Percentiles rank a stretch among this genome's conserved stretches.
Conservation (phyloP, 2,888 invertebrate genomes). For the Brachypterus glaber region DNA sequence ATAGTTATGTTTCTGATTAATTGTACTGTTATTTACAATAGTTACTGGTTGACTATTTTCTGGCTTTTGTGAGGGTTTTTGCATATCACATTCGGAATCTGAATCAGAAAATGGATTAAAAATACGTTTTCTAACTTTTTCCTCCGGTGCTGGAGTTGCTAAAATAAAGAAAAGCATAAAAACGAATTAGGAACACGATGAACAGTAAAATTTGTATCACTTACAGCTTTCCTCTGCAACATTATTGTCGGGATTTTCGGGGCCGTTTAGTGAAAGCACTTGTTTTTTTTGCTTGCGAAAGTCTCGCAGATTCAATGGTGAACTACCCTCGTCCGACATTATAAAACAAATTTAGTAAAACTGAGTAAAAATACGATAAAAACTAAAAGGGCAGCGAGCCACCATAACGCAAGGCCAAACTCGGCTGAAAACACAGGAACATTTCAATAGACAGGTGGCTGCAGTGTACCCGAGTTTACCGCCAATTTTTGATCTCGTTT, state of each 20-base stretch:
- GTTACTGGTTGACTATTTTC: constrained; percentile 4
- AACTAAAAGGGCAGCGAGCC: constrained; percentile 3
- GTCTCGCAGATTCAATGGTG: constrained; percentile 54
- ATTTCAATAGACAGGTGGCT: constrained; percentile 1
- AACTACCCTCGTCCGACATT: constrained; percentile 44
- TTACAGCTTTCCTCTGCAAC: constrained; percentile 28
- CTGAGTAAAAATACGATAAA: neutral
- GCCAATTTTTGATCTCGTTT: neutral
- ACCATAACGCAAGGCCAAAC: constrained; percentile 10
- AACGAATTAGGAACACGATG: no score
- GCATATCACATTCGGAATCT: constrained; percentile 38
- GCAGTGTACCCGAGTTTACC: neutral
- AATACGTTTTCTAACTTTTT: constrained; percentile 18
- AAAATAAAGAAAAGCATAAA: constrained; percentile 12
- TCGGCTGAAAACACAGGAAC: neutral
- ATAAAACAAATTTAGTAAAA: constrained; percentile 12
- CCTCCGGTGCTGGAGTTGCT: constrained; percentile 23
- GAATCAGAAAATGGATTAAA: constrained; percentile 25
- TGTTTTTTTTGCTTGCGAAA: constrained; percentile 61
- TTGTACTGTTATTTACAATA: constrained; percentile 16
- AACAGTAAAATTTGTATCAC: constrained; percentile 11
- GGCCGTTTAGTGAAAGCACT: constrained; percentile 30
- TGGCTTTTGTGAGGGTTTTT: constrained; percentile 6
- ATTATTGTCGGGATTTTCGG: constrained; percentile 27
- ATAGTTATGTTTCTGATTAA: constrained; percentile 11